Percentiles rank a stretch among this genome's conserved stretches.
Conservation (phyloP, 2,113 vertebrate genomes). For the Podarcis raffonei region DNA sequence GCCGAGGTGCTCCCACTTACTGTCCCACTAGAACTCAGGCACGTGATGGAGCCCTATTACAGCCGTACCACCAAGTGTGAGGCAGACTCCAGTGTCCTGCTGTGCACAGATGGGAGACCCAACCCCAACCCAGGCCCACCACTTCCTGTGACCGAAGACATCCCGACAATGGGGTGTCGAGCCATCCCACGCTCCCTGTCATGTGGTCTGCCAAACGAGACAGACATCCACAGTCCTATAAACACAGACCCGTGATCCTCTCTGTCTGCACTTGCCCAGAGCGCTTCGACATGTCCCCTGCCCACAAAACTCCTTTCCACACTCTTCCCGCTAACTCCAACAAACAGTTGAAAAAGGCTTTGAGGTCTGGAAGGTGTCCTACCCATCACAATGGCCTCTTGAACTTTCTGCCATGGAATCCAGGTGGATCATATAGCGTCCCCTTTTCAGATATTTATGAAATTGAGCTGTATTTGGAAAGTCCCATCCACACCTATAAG, state of each 20-base stretch:
- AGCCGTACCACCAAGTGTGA: slow-evolving; percentile 93
- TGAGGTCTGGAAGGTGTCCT: background rate
- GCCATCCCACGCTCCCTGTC: slow-evolving; percentile 59
- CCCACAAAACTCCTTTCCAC: background rate
- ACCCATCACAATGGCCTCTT: fast-evolving
- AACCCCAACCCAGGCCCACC: slow-evolving; percentile 48
- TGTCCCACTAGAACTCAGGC: slow-evolving; percentile 69
- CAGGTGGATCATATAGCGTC: background rate
- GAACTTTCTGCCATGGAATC: background rate
- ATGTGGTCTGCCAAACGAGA: slow-evolving; percentile 51
- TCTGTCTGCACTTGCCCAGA: background rate
- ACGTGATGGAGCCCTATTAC: slow-evolving; percentile 73
- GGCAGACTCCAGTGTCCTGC: slow-evolving; percentile 92
- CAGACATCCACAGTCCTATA: slow-evolving; percentile 62
- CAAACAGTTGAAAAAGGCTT: no score
- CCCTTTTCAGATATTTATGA: background rate
- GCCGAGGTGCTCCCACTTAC: slow-evolving; percentile 74
- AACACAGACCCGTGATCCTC: slow-evolving; percentile 56
- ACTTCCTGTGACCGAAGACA: slow-evolving; percentile 42
- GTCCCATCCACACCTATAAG: background rate
- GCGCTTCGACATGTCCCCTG: background rate
- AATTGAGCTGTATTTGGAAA: background rate
- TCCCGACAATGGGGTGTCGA: slow-evolving; percentile 51
- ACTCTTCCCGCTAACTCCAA: background rate
- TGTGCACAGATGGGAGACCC: slow-evolving; percentile 80